Evolutionary conservation across 2,888 invertebrate species (phyloP), one percentile per base, ranked within the genome.

Genomic region (Sclerodermus sp.): DNA sequence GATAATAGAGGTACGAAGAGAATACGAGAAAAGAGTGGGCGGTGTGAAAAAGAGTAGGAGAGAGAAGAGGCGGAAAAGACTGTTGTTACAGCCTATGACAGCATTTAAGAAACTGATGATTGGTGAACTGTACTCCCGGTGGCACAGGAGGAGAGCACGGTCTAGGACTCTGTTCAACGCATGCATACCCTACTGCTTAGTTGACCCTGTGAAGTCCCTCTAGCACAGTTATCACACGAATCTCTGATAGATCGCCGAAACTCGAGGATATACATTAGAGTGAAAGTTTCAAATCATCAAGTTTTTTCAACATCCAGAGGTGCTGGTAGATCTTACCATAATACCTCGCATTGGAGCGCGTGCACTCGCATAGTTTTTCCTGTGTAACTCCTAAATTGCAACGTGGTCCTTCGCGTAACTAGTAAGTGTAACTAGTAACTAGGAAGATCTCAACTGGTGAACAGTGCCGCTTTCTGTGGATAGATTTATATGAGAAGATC

Each of bases 401-500:
- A 23, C 23, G 23, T 23, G 23, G 23, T 23, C 23, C 23, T 23
- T 23, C 23, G 23, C 23, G 23, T 8, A 23, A 23, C 23, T 23
- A 8, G 4, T 23, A 5, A 23, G 23, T 23, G 23, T 8, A 29
- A n/a, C 32, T 5, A 38, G 38, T 5, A 15, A 15, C 10, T 18
- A 46, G 43, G 32, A 49, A 36, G 47, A 39, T 29, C 32, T 46
- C 39, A 17, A 60, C 58, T 32, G 60, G 66, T 62, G 62, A 60
- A 65, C 61, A 74, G 75, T 76, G 74, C 50, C 58, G 60, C 60
- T 62, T 65, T 70, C 65, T 66, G 70, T 72, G 74, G 70, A 74
- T 75, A 71, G 66, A 67, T 73, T 72, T 70, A 65, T 64, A 68
- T 65, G 65, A 71, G 68, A 64, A 65, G 67, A 68, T 71, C 71